These are phyloP conservation scores for Stenodema calcarata DNA, from an alignment of 2,888 invertebrate species.

Conservation along the genomic window DNA sequence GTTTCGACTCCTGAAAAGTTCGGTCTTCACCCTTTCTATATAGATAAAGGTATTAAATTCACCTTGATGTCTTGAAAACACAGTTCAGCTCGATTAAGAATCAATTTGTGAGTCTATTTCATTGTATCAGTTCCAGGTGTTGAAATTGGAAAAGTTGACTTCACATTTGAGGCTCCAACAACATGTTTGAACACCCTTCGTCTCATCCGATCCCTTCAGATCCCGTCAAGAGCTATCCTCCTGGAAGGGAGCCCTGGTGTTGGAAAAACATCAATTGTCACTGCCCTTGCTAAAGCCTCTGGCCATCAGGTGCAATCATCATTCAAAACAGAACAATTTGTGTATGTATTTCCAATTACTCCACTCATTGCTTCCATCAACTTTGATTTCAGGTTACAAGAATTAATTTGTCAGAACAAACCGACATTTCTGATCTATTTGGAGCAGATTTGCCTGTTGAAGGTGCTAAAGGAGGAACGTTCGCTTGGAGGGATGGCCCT, in stretches of 20 bases:
- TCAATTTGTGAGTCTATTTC: too few relatives aligned
- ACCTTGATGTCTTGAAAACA: not conserved
- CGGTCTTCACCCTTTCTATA: conserved; percentile 81
- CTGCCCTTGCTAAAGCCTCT: conserved; percentile 83
- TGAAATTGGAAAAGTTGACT: conserved; percentile 61
- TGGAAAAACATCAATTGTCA: conserved; percentile 95
- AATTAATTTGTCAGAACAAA: conserved; percentile 98
- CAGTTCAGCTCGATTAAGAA: not conserved
- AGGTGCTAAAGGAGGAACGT: conserved; percentile 82
- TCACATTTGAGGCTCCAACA: conserved; percentile 79
- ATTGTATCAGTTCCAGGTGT: not conserved
- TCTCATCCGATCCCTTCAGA: conserved; percentile 84
- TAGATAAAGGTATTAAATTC: conserved; percentile 64
- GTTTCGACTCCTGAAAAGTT: conserved; percentile 63
- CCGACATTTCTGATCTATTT: conserved; percentile 96
- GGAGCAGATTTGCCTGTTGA: conserved; percentile 97
- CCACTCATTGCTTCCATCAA: not conserved
- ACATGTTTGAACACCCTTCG: conserved; percentile 82
- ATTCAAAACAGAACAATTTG: too few relatives aligned
- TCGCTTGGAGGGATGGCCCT: conserved; percentile 96
- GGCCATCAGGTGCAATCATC: conserved; percentile 72
- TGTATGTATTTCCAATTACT: too few relatives aligned
- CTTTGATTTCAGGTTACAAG: conserved; percentile 66
- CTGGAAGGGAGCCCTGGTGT: conserved; percentile 98
- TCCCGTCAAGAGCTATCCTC: conserved; percentile 85